phyloP scores from a whole-genome alignment of 2,888 invertebrate species.

The Candidula unifasciata region DNA sequence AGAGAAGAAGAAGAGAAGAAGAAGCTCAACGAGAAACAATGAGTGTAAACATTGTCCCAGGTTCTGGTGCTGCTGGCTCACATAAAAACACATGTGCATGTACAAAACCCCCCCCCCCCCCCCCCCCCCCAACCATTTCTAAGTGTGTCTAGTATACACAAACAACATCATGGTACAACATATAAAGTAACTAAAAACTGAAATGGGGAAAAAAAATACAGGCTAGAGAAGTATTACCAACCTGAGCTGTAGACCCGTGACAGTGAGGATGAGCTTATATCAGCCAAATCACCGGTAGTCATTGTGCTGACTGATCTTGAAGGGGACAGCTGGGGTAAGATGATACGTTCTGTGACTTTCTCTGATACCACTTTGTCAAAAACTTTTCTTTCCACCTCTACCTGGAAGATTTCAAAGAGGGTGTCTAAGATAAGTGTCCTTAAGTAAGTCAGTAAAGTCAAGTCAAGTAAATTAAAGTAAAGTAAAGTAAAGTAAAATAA shows the following conservation, averaged over 20 bases:
- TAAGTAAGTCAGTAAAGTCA: no score
- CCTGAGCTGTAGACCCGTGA: slow-evolving; percentile 55
- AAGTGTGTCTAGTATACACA: background rate
- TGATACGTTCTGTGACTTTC: slow-evolving; percentile 37
- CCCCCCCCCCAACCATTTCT: no score
- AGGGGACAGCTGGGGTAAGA: slow-evolving; percentile 59
- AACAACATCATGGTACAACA: background rate
- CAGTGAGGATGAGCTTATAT: slow-evolving; percentile 64
- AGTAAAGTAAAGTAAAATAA: no score
- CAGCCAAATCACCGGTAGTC: slow-evolving; percentile 71
- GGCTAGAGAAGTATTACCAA: background rate
- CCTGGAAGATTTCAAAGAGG: background rate
- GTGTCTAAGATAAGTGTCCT: background rate
- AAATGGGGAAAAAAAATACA: no score
- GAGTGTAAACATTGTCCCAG: no score
- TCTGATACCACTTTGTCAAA: slow-evolving; percentile 44
- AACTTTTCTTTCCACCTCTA: slow-evolving; percentile 33
- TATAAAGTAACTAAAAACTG: background rate
- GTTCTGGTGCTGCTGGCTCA: no score
- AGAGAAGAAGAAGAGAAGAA: no score
- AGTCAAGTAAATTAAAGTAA: no score
- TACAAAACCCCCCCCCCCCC: no score
- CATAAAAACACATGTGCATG: no score
- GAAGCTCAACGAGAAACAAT: no score
- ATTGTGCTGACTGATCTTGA: slow-evolving; percentile 65